These are phyloP conservation scores for Epinotia brunnichana DNA, from an alignment of 2,888 invertebrate genomes.

Conservation along the genomic window DNA sequence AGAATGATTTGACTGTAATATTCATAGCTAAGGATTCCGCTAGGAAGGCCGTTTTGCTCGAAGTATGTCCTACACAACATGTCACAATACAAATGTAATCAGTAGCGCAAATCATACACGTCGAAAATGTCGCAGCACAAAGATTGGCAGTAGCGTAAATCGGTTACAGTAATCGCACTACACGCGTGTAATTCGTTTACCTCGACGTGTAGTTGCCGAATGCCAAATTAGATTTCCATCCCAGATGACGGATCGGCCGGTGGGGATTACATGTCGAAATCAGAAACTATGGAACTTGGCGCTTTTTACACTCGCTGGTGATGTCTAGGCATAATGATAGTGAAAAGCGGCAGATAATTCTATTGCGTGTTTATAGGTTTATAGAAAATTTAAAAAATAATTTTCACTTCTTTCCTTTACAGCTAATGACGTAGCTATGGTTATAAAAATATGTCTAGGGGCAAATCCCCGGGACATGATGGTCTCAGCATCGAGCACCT, in stretches of 20 bases:
- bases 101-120: conserved; percentile 28
- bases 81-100: conserved; percentile 22
- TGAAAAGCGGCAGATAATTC: no score
- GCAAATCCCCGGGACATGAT: no score
- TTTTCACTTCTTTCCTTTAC: no score
- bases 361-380: no score
- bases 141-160: conserved; percentile 62
- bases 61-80: not conserved
- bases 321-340: not conserved
- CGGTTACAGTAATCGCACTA: conserved; percentile 60
- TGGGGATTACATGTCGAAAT: conserved; percentile 42
- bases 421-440: no score
- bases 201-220: conserved; percentile 65
- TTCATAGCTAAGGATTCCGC: no score
- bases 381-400: no score
- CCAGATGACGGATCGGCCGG: conserved; percentile 72
- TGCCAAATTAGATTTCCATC: conserved; percentile 79
- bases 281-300: conserved; percentile 33
- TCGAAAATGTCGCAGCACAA: conserved; percentile 38
- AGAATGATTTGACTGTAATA: no score
- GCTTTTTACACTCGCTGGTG: conserved; percentile 3
- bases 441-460: no score
- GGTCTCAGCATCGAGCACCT: no score
- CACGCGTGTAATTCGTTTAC: conserved; percentile 72
- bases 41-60: no score